A percentile compares a stretch with the other conserved stretches of the same genome.
Conservation (phyloP, 2,113 vertebrate species). For the Ciconia stormi region DNA sequence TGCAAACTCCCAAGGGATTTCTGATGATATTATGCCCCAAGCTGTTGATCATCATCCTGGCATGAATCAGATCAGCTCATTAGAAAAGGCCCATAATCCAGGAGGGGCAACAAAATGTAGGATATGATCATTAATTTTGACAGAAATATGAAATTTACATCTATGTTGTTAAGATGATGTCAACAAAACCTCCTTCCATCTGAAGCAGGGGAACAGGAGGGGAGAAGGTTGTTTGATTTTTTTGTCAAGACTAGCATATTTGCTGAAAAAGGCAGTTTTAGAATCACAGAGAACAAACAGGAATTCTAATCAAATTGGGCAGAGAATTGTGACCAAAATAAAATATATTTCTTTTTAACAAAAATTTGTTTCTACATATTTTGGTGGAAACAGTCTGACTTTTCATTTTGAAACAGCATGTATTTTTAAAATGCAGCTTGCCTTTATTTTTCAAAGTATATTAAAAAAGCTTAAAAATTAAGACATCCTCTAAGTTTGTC, state of each 20-base stretch:
- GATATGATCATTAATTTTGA: neutral
- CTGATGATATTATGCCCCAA: slow-evolving; percentile 2
- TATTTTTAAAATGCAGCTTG: neutral
- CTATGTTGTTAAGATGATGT: neutral
- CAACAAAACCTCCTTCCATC: neutral
- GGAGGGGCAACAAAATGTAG: neutral
- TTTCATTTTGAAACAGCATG: neutral
- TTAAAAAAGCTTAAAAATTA: neutral
- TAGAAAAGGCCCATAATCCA: neutral
- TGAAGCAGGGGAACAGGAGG: neutral
- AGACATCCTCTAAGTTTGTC: neutral
- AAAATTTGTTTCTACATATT: neutral
- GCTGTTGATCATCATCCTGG: slow-evolving; percentile 2
- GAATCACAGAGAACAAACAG: neutral
- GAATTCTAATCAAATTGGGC: neutral
- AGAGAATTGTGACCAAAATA: neutral
- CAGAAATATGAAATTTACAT: neutral
- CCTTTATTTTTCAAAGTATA: neutral
- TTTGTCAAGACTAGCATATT: neutral
- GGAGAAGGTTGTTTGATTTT: neutral
- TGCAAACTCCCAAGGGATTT: slow-evolving; percentile 10
- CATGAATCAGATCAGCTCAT: slow-evolving; percentile 36
- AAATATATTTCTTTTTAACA: neutral
- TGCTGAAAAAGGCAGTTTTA: neutral
- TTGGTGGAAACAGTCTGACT: neutral